These are phyloP conservation scores for Chrosomus eos DNA, from an alignment of 2,797 vertebrate genomes.

Conservation along the genomic window DNA sequence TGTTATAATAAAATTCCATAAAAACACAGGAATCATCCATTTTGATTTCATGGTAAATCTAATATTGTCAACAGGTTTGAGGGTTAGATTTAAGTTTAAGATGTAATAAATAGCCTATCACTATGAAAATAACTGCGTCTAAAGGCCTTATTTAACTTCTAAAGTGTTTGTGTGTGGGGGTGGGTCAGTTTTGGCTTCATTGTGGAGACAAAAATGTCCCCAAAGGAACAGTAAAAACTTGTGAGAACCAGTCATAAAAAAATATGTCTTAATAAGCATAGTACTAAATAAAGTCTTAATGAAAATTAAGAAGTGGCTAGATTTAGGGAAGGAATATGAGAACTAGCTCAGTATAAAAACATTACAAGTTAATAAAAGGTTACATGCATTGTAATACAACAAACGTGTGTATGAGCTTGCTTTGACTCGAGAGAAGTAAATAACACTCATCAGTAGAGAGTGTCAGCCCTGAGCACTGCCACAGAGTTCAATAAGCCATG, in stretches of 20 bases:
- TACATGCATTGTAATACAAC: background rate
- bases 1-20: background rate
- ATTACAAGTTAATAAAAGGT: background rate
- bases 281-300: background rate
- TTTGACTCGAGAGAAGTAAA: background rate
- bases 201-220: background rate
- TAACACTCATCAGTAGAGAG: constrained; percentile 1
- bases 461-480: background rate
- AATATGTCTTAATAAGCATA: background rate
- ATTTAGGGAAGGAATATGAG: background rate
- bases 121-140: background rate
- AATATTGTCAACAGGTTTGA: background rate
- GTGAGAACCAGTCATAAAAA: background rate
- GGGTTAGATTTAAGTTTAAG: background rate
- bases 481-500: constrained; percentile 19
- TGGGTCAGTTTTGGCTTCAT: background rate
- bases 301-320: background rate
- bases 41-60: background rate
- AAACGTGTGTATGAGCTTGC: background rate
- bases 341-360: background rate
- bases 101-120: background rate
- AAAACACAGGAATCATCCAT: background rate
- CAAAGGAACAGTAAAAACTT: background rate
- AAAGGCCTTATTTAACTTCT: background rate
- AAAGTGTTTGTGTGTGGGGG: background rate